Conservation (phyloP, 2,888 invertebrate genomes). For the Ptilodon capucinus region DNA sequence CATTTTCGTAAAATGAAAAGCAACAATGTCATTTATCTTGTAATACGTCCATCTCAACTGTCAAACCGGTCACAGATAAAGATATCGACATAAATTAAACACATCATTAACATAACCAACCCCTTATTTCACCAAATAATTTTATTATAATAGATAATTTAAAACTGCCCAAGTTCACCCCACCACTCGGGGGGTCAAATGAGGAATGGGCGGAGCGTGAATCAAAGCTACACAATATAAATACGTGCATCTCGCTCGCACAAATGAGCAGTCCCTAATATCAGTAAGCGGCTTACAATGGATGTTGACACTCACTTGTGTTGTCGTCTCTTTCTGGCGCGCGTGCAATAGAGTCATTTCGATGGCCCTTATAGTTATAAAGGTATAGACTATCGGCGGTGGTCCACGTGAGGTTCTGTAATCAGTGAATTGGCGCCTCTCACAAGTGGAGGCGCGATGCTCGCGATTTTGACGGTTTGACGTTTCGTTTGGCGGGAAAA, state of each 20-base stretch:
- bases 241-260: conserved; percentile 65
- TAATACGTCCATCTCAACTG: conserved; percentile 31
- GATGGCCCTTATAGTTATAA: conserved; percentile 71
- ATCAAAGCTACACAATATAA: conserved; percentile 63
- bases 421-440: conserved; percentile 80
- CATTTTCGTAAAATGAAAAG: neutral
- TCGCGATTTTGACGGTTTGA: conserved; percentile 76
- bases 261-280: conserved; percentile 77
- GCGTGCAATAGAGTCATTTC: conserved; percentile 60
- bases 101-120: conserved; percentile 80
- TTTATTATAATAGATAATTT: conserved; percentile 83
- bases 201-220: conserved; percentile 70
- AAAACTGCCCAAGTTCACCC: conserved; percentile 79
- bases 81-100: conserved; percentile 74
- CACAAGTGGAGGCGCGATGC: conserved; percentile 72
- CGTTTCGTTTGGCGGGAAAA: conserved; percentile 78
- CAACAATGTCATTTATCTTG: conserved; percentile 5
- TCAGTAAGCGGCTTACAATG: conserved; percentile 78
- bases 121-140: conserved; percentile 81
- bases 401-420: conserved; percentile 81
- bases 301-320: conserved; percentile 60
- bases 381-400: conserved; percentile 63
- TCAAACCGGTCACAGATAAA: conserved; percentile 43
- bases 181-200: conserved; percentile 69
- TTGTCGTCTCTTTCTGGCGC: conserved; percentile 56